Conservation (phyloP, 2,888 invertebrate genomes). For the Limnephilus lunatus region DNA sequence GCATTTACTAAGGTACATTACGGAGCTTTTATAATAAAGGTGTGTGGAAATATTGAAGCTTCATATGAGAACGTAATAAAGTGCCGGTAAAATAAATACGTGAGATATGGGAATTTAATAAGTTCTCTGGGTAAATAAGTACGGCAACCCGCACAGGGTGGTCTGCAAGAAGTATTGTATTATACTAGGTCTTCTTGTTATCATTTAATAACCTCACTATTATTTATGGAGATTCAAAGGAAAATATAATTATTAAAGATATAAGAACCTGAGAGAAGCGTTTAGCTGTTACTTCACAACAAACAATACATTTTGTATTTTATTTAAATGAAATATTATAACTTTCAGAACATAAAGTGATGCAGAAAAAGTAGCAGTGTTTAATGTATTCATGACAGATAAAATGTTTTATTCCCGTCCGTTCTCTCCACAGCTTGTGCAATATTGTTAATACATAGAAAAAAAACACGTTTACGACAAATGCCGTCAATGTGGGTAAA, state of each 20-base stretch:
- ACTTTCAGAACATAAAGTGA: not conserved
- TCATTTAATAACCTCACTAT: not conserved
- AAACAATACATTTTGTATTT: not conserved
- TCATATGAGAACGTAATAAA: constrained; percentile 4
- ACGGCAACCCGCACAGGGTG: not conserved
- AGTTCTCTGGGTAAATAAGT: not conserved
- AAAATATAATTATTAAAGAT: not conserved
- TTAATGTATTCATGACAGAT: not conserved
- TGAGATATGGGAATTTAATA: not conserved
- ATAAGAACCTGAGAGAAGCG: not conserved
- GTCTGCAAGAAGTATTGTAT: not conserved
- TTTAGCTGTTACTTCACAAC: not conserved
- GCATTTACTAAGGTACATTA: constrained; percentile 41
- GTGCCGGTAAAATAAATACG: not conserved
- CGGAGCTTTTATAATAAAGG: constrained; percentile 39
- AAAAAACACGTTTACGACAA: not conserved
- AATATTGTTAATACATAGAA: not conserved
- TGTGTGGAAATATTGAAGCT: constrained; percentile 37
- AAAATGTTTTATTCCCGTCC: not conserved
- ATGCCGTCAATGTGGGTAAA: not conserved
- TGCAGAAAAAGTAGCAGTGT: not conserved
- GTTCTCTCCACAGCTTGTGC: not conserved
- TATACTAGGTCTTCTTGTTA: not conserved
- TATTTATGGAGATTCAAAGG: not conserved
- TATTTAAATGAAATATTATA: not conserved